Conservation (phyloP, 2,113 vertebrate genomes). For the Nannospalax galili region DNA sequence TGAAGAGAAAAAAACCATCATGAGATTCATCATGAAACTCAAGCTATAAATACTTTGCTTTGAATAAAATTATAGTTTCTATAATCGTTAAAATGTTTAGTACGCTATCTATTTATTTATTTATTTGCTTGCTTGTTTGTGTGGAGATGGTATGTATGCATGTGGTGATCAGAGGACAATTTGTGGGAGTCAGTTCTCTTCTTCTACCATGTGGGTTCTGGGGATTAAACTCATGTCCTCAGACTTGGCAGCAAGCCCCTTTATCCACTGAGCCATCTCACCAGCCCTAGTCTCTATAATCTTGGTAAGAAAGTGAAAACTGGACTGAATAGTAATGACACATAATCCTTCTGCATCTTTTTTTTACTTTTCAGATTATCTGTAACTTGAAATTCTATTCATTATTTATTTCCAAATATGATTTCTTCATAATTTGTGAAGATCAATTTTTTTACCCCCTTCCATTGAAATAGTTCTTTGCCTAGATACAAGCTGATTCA, state of each 20-base stretch:
- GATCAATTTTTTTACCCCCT: neutral
- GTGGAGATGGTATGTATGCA: no score
- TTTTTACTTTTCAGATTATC: conserved; percentile 36
- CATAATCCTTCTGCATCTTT: neutral
- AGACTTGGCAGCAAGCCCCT: neutral
- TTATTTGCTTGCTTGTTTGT: no score
- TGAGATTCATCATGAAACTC: no score
- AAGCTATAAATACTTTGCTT: neutral
- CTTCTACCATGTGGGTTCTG: neutral
- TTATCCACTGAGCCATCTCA: neutral
- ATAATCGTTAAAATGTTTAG: neutral
- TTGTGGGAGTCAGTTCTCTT: neutral
- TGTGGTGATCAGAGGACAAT: neutral
- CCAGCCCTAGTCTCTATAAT: neutral
- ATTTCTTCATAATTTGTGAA: neutral
- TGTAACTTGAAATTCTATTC: neutral
- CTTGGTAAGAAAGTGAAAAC: conserved; percentile 22
- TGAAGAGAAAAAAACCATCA: conserved; percentile 45
- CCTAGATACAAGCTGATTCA: neutral
- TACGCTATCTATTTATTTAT: no score
- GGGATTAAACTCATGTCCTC: neutral
- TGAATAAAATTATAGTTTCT: neutral
- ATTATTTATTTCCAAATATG: conserved; percentile 19
- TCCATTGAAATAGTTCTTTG: neutral
- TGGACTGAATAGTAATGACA: neutral